Evolutionary conservation across 2,888 invertebrate species (phyloP).

Genomic region (Clusia tigrina): DNA sequence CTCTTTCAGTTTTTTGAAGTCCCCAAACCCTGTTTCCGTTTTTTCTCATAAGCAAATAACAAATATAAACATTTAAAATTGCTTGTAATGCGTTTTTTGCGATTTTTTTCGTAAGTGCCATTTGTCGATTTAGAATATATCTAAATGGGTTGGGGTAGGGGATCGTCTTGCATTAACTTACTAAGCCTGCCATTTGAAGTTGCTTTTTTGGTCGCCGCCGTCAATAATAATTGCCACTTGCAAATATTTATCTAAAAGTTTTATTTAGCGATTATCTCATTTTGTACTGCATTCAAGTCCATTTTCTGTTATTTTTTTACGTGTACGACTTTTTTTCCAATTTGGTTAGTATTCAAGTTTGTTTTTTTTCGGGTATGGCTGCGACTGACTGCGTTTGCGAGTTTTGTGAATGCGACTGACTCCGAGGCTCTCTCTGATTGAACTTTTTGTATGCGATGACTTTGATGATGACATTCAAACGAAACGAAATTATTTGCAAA

Average conservation of each 20-base stretch:
- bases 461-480: constrained; percentile 48
- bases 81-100: no score
- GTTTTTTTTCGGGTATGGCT: neutral
- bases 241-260: constrained; percentile 4
- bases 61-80: no score
- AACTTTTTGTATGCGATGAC: constrained; percentile 32
- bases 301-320: no score
- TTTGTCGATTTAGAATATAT: no score
- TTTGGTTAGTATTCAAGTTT: neutral
- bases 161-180: no score
- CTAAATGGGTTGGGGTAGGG: no score
- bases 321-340: neutral
- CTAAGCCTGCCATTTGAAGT: no score
- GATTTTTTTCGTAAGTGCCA: no score
- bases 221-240: neutral
- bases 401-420: neutral
- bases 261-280: constrained; percentile 11
- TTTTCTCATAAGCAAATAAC: no score
- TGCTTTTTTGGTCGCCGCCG: neutral
- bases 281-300: no score
- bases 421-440: neutral
- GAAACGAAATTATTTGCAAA: constrained; percentile 46
- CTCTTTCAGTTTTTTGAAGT: no score
- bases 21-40: no score
- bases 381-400: neutral